Percentiles rank a stretch among this genome's conserved stretches.
These are phyloP conservation scores for Dicycla oo DNA, from an alignment of 2,888 invertebrate genomes.

Conservation along the genomic window DNA sequence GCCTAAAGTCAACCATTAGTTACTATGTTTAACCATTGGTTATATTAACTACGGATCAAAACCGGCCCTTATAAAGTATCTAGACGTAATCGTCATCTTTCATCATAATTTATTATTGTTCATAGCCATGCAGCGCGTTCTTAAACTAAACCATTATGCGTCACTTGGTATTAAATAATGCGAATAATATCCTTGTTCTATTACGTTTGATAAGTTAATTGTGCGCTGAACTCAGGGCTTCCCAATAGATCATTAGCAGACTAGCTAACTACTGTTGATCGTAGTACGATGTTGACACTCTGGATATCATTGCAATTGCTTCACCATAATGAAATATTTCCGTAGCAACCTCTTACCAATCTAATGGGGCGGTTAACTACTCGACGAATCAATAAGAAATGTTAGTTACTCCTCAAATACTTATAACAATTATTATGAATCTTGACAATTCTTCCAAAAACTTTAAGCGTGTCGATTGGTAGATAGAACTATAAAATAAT, in stretches of 20 bases:
- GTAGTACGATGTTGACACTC: constrained; percentile 23
- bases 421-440: neutral
- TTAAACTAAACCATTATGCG: neutral
- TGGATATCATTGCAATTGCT: constrained; percentile 29
- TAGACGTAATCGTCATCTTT: too few relatives aligned
- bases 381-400: neutral
- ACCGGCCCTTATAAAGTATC: too few relatives aligned
- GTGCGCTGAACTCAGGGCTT: neutral
- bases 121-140: neutral
- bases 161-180: neutral
- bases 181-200: constrained; percentile 7
- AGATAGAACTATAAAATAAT: constrained; percentile 31
- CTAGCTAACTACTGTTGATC: constrained; percentile 20
- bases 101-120: constrained; percentile 12
- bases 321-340: constrained; percentile 10
- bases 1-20: too few relatives aligned
- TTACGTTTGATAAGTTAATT: constrained; percentile 1
- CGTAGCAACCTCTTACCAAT: constrained; percentile 23
- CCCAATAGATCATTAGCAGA: neutral
- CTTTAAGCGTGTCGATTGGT: constrained; percentile 9
- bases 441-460: constrained; percentile 10
- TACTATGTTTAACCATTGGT: too few relatives aligned
- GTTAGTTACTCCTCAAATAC: neutral
- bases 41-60: too few relatives aligned
- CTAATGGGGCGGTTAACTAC: constrained; percentile 1